Percentiles rank a stretch among this genome's conserved stretches.
These are phyloP conservation scores for Drosophila recens DNA, from an alignment of 2,888 invertebrate genomes.

Conservation along the genomic window DNA sequence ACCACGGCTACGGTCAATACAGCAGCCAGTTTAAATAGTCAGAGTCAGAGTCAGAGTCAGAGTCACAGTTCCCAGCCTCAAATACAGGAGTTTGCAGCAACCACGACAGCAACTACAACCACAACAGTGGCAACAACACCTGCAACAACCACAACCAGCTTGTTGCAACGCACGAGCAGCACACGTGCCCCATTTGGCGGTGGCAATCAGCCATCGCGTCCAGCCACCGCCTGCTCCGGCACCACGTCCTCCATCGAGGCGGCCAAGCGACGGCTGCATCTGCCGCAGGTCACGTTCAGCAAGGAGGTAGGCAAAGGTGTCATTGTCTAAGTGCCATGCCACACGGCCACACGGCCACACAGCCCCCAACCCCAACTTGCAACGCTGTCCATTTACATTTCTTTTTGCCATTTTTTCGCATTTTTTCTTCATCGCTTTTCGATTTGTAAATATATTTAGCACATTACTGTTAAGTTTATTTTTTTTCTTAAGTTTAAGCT, in stretches of 20 bases:
- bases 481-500: slow-evolving; percentile 29
- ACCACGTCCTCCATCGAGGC: slow-evolving; percentile 88
- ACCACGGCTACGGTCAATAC: slow-evolving; percentile 29
- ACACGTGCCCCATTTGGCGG: slow-evolving; percentile 52
- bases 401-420: slow-evolving; percentile 19
- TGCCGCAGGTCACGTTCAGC: slow-evolving; percentile 94
- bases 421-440: slow-evolving; percentile 10
- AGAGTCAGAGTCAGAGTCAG: slow-evolving; percentile 1
- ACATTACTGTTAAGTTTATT: slow-evolving; percentile 63
- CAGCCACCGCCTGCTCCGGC: slow-evolving; percentile 90
- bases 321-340: slow-evolving; percentile 87
- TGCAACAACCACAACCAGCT: slow-evolving; percentile 16
- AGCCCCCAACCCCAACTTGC: neutral
- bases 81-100: slow-evolving; percentile 21
- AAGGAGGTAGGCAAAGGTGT: slow-evolving; percentile 97
- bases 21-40: slow-evolving; percentile 21
- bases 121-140: slow-evolving; percentile 20
- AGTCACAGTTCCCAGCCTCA: slow-evolving; percentile 4
- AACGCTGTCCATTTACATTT: slow-evolving; percentile 24
- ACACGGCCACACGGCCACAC: neutral
- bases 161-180: slow-evolving; percentile 72
- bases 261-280: slow-evolving; percentile 88
- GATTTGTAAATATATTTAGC: slow-evolving; percentile 61
- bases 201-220: slow-evolving; percentile 84
- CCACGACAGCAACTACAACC: slow-evolving; percentile 12